Conservation (phyloP, 2,113 vertebrate species). For the Dipodomys merriami region DNA sequence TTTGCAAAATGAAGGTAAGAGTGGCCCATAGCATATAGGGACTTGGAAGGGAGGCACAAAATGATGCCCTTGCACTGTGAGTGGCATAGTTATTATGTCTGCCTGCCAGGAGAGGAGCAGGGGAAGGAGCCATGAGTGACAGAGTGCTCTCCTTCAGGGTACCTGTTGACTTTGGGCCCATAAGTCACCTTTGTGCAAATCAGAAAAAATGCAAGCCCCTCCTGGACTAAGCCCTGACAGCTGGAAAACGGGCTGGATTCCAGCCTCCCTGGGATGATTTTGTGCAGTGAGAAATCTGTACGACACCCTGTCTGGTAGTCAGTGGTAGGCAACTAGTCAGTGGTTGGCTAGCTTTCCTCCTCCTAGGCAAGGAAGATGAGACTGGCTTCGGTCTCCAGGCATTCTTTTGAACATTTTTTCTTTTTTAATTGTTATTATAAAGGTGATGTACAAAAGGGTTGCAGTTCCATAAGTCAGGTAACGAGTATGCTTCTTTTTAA, state of each 20-base stretch:
- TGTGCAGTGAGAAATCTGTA: neutral
- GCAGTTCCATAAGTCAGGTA: too few species aligned
- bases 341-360: too few species aligned
- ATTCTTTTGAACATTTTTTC: neutral
- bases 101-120: neutral
- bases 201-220: neutral
- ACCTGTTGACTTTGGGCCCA: neutral
- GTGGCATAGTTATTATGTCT: neutral
- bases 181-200: neutral
- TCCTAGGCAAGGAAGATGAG: neutral
- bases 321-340: too few species aligned
- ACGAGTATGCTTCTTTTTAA: too few species aligned
- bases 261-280: neutral
- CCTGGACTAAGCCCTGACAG: neutral
- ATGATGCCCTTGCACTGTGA: neutral
- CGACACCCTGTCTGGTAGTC: neutral
- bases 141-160: neutral
- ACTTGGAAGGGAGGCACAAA: constrained; percentile 17
- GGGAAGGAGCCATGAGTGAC: neutral
- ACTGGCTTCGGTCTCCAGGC: neutral
- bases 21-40: neutral
- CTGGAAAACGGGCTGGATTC: constrained; percentile 4
- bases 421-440: too few species aligned
- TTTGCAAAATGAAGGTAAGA: constrained; percentile 20
- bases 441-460: too few species aligned